Conservation (phyloP, 1,140 invertebrate genomes). For the Heliconius hermathena region DNA sequence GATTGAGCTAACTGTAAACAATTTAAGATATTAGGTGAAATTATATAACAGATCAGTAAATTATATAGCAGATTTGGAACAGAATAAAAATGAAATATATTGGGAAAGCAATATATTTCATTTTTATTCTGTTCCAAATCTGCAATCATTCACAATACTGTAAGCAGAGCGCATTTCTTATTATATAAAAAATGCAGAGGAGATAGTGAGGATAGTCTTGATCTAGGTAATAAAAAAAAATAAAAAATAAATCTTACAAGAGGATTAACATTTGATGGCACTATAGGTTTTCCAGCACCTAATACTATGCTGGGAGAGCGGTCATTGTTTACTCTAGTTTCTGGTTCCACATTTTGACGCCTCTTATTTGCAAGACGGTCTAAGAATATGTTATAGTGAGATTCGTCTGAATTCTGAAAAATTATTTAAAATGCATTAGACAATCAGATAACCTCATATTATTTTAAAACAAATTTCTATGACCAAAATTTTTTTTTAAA, state of each 20-base stretch:
- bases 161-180: too few relatives aligned
- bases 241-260: constrained; percentile 58
- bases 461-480: too few relatives aligned
- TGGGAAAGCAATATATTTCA: too few relatives aligned
- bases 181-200: too few relatives aligned
- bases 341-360: constrained; percentile 84
- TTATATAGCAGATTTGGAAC: too few relatives aligned
- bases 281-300: constrained; percentile 70
- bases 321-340: constrained; percentile 56
- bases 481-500: not conserved
- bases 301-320: constrained; percentile 75
- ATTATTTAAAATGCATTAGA: constrained; percentile 47
- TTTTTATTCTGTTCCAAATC: too few relatives aligned
- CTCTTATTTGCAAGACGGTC: constrained; percentile 88
- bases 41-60: too few relatives aligned
- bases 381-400: constrained; percentile 93
- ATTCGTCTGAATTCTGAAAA: constrained; percentile 92
- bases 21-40: too few relatives aligned
- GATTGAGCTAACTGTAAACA: constrained; percentile 63
- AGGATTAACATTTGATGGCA: constrained; percentile 70
- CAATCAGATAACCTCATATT: not conserved
- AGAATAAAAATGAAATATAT: too few relatives aligned
- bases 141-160: too few relatives aligned
- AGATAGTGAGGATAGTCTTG: not conserved
- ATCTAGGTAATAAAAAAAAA: not conserved